Evolutionary conservation across 2,888 invertebrate species (phyloP), one percentile per base, ranked within the genome.

Genomic region (Apodemia mormo): DNA sequence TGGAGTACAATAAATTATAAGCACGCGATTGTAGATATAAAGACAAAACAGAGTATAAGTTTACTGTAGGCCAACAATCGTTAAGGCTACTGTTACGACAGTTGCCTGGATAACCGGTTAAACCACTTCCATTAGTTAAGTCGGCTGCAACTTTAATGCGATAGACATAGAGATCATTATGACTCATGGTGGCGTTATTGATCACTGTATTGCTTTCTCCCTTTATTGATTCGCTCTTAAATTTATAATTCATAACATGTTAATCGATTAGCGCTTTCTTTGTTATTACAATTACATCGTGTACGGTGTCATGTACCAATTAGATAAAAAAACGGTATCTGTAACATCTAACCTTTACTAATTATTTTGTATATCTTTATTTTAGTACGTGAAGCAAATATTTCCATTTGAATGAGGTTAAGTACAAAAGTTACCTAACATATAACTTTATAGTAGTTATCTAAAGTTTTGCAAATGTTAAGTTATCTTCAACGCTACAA

Each of bases 61-160:
- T 88, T 89, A 90, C 87, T 85, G 84, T 84, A 83, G 81, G 77
- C 82, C 84, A 84, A 89, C 88, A 87, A 86, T 88, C 88, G 86
- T 86, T 82, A 83, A 84, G 81, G 89, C 91, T 91, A 90, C 92
- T 88, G 92, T 89, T 87, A 86, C 85, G 82, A 80, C 80, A 83
- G 79, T 79, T 80, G 33, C 64, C 64, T 37, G 78, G 78, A 76
- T 76, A 85, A 91, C 92, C 90, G 90, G 92, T 92, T 83, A 77
- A 77, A 81, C 86, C 78, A 79, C 87, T 86, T 81, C 80, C 82
- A 80, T 83, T 87, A 82, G 85, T 81, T 85, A 84, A 85, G 85
- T 85, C 85, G 82, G 82, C 72, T 82, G 82, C 72, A 66, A 68
- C 71, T 68, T 84, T 83, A 85, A 83, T 80, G 79, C 82, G 77